Evolutionary conservation across 2,888 invertebrate species (phyloP).

Genomic region (Hydriomena furcata): DNA sequence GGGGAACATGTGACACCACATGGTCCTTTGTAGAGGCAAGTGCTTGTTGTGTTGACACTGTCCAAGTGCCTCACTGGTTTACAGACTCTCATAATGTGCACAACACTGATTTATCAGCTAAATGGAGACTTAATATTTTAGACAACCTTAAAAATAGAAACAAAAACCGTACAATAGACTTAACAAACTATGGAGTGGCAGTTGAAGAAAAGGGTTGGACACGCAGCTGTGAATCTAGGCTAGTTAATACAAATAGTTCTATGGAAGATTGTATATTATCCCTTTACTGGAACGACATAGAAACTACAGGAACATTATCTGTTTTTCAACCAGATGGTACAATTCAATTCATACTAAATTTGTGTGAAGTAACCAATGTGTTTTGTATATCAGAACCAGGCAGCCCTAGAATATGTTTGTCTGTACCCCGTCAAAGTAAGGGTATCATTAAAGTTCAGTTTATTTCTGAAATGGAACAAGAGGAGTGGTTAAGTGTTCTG

Average conservation of each 20-base stretch:
- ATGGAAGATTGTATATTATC: slow-evolving; percentile 91
- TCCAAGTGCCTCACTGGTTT: slow-evolving; percentile 91
- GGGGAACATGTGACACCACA: slow-evolving; percentile 91
- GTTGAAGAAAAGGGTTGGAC: slow-evolving; percentile 94
- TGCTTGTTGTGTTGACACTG: slow-evolving; percentile 89
- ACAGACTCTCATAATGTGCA: slow-evolving; percentile 83
- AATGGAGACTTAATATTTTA: slow-evolving; percentile 90
- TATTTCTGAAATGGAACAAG: slow-evolving; percentile 91
- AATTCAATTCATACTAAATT: slow-evolving; percentile 88
- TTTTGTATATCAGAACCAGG: slow-evolving; percentile 92
- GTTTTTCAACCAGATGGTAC: slow-evolving; percentile 91
- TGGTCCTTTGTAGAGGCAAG: slow-evolving; percentile 93
- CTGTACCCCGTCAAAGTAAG: slow-evolving; percentile 86
- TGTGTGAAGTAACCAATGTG: slow-evolving; percentile 90
- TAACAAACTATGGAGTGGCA: slow-evolving; percentile 88
- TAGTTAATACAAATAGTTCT: slow-evolving; percentile 78
- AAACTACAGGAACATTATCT: slow-evolving; percentile 89
- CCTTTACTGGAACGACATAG: slow-evolving; percentile 90
- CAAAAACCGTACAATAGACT: slow-evolving; percentile 72
- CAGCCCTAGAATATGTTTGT: slow-evolving; percentile 89
- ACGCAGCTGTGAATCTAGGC: slow-evolving; percentile 91
- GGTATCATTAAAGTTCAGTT: slow-evolving; percentile 89
- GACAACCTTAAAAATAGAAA: slow-evolving; percentile 86
- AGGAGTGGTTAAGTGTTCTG: slow-evolving; percentile 94
- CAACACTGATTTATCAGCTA: slow-evolving; percentile 86